These are phyloP conservation scores for Leucoma salicis DNA, from an alignment of 2,888 invertebrate genomes.

Conservation along the genomic window DNA sequence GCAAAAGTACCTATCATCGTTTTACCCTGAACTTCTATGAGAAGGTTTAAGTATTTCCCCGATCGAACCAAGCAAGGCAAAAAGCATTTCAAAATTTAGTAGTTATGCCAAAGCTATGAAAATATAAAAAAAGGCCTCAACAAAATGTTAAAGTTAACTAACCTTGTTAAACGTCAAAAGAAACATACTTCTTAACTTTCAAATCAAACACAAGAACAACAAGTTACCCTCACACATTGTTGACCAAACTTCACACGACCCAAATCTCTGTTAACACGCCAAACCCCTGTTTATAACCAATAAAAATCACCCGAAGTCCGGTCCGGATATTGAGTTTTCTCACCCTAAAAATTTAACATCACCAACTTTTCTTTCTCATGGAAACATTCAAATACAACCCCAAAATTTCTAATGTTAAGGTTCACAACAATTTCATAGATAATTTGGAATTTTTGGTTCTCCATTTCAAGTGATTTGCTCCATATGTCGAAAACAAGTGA, in stretches of 20 bases:
- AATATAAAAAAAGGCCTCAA: neutral
- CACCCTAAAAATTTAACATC: slow-evolving; percentile 60
- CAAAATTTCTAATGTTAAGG: slow-evolving; percentile 22
- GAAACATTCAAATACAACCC: slow-evolving; percentile 23
- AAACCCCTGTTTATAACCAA: slow-evolving; percentile 71
- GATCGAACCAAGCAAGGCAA: no score
- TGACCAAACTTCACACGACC: slow-evolving; percentile 61
- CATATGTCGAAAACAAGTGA: slow-evolving; percentile 77
- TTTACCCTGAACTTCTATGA: no score
- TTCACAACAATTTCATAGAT: slow-evolving; percentile 10
- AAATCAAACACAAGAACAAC: slow-evolving; percentile 45
- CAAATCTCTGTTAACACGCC: slow-evolving; percentile 58
- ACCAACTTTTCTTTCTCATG: slow-evolving; percentile 31
- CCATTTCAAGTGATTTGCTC: slow-evolving; percentile 64
- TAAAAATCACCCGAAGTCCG: slow-evolving; percentile 76
- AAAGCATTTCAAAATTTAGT: no score
- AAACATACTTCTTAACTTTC: slow-evolving; percentile 41
- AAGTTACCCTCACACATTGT: slow-evolving; percentile 53
- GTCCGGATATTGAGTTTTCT: slow-evolving; percentile 73
- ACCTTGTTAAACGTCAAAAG: slow-evolving; percentile 22
- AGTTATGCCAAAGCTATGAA: no score
- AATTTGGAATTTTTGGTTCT: slow-evolving; percentile 36
- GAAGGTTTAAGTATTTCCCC: no score
- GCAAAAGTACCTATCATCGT: no score
- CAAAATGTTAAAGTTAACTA: slow-evolving; percentile 3